Evolutionary conservation across 2,797 vertebrate species (phyloP).

Genomic region (Poecilia picta): DNA sequence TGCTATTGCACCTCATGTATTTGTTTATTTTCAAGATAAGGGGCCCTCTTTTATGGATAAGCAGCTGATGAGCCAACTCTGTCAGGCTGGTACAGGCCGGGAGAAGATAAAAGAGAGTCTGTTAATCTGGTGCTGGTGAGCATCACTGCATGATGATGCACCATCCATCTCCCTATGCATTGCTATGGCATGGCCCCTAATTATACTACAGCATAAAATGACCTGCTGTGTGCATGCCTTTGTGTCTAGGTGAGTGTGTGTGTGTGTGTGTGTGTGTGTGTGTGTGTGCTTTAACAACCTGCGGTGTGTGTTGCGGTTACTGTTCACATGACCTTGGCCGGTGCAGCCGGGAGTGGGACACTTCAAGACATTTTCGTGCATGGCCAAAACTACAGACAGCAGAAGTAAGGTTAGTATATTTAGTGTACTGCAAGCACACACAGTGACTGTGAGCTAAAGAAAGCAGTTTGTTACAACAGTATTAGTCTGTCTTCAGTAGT

Average conservation of each 20-base stretch:
- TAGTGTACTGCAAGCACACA: slow-evolving; percentile 12
- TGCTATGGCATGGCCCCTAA: too few species aligned
- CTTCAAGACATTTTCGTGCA: slow-evolving; percentile 99
- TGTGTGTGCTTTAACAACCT: slow-evolving; percentile 81
- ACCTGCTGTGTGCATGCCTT: neutral
- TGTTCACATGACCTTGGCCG: slow-evolving; percentile 98
- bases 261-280: neutral
- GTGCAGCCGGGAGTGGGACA: slow-evolving; percentile 98
- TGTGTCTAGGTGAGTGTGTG: neutral
- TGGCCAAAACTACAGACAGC: slow-evolving; percentile 90
- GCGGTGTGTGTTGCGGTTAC: slow-evolving; percentile 98
- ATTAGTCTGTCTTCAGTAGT: neutral
- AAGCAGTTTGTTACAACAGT: slow-evolving; percentile 4
- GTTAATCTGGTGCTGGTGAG: too few species aligned
- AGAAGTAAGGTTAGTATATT: slow-evolving; percentile 52
- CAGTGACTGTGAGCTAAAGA: slow-evolving; percentile 6
- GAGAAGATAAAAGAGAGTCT: too few species aligned
- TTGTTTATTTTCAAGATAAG: too few species aligned
- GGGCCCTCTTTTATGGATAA: too few species aligned
- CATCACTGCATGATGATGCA: too few species aligned
- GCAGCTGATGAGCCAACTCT: too few species aligned
- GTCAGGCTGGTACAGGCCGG: too few species aligned
- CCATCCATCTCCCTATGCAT: too few species aligned
- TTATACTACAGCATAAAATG: neutral
- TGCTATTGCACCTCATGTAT: too few species aligned